Conservation (phyloP, 2,888 invertebrate species). For the Allacma fusca region DNA sequence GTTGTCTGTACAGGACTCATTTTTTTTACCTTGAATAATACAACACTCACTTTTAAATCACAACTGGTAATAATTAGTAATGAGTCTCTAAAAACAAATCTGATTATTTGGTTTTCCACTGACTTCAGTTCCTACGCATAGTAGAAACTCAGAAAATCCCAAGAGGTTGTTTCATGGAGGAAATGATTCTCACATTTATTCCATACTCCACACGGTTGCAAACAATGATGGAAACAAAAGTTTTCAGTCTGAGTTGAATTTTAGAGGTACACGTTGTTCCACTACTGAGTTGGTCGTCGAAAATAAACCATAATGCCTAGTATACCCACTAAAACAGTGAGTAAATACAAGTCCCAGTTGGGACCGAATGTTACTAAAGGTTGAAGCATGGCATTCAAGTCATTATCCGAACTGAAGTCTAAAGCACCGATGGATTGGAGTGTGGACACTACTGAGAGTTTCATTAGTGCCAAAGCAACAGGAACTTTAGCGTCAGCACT, state of each 20-base stretch:
- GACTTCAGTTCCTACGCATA: too few relatives aligned
- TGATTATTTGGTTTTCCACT: too few relatives aligned
- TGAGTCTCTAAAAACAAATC: too few relatives aligned
- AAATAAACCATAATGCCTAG: slow-evolving; percentile 84
- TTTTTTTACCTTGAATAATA: too few relatives aligned
- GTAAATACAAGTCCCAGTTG: slow-evolving; percentile 94
- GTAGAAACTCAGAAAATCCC: neutral
- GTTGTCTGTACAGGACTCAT: too few relatives aligned
- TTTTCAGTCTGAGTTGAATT: neutral
- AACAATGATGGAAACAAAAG: neutral
- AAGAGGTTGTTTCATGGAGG: neutral
- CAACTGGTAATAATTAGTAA: too few relatives aligned
- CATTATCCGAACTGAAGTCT: slow-evolving; percentile 37
- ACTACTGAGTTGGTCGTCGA: slow-evolving; percentile 70
- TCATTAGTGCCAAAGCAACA: slow-evolving; percentile 86
- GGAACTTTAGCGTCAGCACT: slow-evolving; percentile 93
- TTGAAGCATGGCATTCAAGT: slow-evolving; percentile 63
- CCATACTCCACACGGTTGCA: neutral
- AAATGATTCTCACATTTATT: neutral
- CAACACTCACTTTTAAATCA: too few relatives aligned
- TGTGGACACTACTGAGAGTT: slow-evolving; percentile 79
- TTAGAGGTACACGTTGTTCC: neutral
- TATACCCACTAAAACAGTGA: slow-evolving; percentile 81
- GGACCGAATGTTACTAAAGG: slow-evolving; percentile 69
- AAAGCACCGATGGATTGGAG: slow-evolving; percentile 73